Percentiles rank a stretch among this genome's conserved stretches.
Conservation (phyloP, 2,113 vertebrate genomes). For the Notiomystis cincta region DNA sequence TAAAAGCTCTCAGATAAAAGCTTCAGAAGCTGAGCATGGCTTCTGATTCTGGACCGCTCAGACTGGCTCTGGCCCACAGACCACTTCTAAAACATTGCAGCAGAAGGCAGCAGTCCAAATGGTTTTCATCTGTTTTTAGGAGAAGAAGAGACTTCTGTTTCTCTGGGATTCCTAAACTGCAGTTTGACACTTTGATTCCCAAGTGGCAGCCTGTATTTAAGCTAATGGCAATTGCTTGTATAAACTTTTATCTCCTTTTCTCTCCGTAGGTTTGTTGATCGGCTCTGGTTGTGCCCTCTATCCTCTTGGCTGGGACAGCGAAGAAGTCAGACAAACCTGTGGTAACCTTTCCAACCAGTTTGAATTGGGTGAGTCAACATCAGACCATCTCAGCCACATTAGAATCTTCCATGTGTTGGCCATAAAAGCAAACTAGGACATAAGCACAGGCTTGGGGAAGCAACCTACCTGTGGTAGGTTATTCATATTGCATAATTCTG, state of each 20-base stretch:
- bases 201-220: not conserved
- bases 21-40: not conserved
- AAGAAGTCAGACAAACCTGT: constrained; percentile 94
- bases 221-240: not conserved
- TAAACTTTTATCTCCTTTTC: not conserved
- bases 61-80: not conserved
- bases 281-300: constrained; percentile 96
- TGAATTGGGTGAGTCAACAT: constrained; percentile 82
- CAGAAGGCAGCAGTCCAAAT: not conserved
- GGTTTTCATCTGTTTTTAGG: not conserved
- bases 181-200: not conserved
- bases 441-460: not conserved
- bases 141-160: not conserved
- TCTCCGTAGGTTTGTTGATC: constrained; percentile 84
- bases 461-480: not conserved
- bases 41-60: not conserved
- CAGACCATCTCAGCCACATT: not conserved
- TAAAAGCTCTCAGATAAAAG: not conserved
- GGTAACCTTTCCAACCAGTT: constrained; percentile 92
- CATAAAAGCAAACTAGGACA: not conserved
- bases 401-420: not conserved
- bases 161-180: not conserved
- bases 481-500: not conserved
- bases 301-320: constrained; percentile 96
- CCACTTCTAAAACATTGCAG: not conserved